Evolutionary conservation across 2,113 vertebrate species (phyloP), one percentile per base, ranked within the genome.

Genomic region (Elaphurus davidianus): DNA sequence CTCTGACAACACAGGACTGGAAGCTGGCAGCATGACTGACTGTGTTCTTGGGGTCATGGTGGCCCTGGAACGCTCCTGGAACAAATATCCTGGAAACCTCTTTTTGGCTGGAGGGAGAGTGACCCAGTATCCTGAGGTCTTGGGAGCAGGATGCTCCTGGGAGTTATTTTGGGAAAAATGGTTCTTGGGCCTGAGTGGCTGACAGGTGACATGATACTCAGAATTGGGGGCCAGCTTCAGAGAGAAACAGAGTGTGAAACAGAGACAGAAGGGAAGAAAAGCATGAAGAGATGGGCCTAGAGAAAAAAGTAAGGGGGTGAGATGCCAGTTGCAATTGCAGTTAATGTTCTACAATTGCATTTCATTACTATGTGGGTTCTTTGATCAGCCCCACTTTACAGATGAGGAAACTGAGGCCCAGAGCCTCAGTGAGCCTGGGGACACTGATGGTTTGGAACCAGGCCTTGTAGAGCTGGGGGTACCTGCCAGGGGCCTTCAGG

Each of bases 351-450:
- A 10, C 21, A n/a, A 25, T n/a, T 6, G 11, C 13, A 13, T 54
- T 84, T n/a, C 28, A 8, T 89, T 27, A 59, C 83, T 62, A n/a
- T 6, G 62, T 14, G 50, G 62, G 27, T 19, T 79, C 79, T 54
- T 5, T 0, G 7, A 50, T 17, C 14, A 45, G 60, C 16, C 33
- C 62, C 28, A 15, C 91, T 85, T 74, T 81, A 74, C 13, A 76
- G 91, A 57, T 82, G 43, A 43, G 54, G 30, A 92, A 21, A 94
- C 79, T 17, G 83, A 96, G 85, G 64, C 36, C 62, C 13, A n/a
- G 45, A 79, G 47, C 27, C 86, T 93, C 27, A 27, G 14, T 67
- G 90, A 84, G 6, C 76, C 50, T 10, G 3, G 81, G 55, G 43
- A 57, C 33, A 6, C 15, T 45, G 19, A 14, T 15, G 25, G 8